phyloP scores from a whole-genome alignment of 2,888 invertebrate species.

The Crepidodera aurea region DNA sequence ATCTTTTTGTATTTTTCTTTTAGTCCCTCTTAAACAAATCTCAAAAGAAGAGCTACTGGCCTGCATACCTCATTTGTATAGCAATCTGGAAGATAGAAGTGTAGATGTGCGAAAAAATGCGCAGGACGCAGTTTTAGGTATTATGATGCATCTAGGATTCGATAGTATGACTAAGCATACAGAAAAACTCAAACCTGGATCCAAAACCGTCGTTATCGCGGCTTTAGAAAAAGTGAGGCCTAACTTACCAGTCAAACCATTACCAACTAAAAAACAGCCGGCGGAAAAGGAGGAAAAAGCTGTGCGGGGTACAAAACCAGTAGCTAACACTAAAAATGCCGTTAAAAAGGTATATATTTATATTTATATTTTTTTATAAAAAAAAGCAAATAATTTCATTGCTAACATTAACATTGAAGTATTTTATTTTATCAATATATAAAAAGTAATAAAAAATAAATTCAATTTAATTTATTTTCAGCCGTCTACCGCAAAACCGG shows the following conservation, averaged over 20 bases:
- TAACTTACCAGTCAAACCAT: slow-evolving; percentile 82
- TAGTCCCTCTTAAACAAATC: slow-evolving; percentile 75
- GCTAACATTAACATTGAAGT: too few species aligned
- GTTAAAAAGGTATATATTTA: slow-evolving; percentile 66
- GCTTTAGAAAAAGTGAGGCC: slow-evolving; percentile 86
- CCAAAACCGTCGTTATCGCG: slow-evolving; percentile 78
- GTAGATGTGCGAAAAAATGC: slow-evolving; percentile 91
- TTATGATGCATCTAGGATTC: slow-evolving; percentile 92
- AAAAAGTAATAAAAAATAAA: too few species aligned
- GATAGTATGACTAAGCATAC: slow-evolving; percentile 78
- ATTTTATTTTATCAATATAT: too few species aligned
- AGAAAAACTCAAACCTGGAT: slow-evolving; percentile 82
- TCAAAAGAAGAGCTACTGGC: slow-evolving; percentile 82
- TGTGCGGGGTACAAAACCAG: slow-evolving; percentile 67
- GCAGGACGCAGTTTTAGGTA: slow-evolving; percentile 86
- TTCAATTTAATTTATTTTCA: too few species aligned
- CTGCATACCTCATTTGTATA: slow-evolving; percentile 80
- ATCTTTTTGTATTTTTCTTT: slow-evolving; percentile 32
- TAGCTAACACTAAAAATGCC: slow-evolving; percentile 62
- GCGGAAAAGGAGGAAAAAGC: slow-evolving; percentile 63
- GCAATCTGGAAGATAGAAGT: slow-evolving; percentile 89
- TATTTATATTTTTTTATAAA: too few species aligned
- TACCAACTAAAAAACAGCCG: slow-evolving; percentile 71
- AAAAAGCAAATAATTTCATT: too few species aligned
- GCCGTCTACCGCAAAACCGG: slow-evolving; percentile 59